phyloP scores from a whole-genome alignment of 2,113 vertebrate genomes.

The Ramphastos sulfuratus region DNA sequence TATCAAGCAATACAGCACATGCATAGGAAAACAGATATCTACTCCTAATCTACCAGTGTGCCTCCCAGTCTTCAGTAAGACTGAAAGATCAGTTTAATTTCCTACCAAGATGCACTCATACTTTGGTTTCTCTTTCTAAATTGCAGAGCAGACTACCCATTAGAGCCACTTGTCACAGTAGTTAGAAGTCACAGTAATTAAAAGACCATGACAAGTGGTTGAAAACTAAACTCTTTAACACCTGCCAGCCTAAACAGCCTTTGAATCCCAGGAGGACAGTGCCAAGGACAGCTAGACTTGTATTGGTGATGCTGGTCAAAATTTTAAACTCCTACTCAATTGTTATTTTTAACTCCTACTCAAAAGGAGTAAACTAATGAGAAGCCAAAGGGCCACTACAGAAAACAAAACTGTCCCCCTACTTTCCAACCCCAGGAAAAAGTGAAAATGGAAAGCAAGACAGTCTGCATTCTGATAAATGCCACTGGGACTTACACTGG shows the following conservation, averaged over 20 bases:
- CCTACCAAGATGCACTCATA: not conserved
- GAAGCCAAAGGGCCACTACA: not conserved
- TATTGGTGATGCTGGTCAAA: not conserved
- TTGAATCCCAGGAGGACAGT: not conserved
- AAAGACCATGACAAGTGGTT: not conserved
- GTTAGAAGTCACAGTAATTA: not conserved
- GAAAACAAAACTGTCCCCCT: not conserved
- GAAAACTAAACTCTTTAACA: not conserved
- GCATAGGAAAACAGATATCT: not conserved
- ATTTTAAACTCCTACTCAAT: too few relatives aligned
- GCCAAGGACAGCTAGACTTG: not conserved
- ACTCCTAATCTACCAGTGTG: not conserved
- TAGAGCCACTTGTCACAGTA: not conserved
- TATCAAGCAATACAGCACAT: not conserved
- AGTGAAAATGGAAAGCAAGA: conserved; percentile 23
- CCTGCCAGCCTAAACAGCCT: not conserved
- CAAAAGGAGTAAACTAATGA: not conserved
- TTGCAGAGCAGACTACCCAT: not conserved
- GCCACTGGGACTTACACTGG: not conserved
- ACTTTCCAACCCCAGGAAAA: conserved; percentile 5
- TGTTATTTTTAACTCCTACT: not conserved
- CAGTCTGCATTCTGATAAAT: conserved; percentile 27
- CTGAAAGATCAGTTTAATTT: not conserved
- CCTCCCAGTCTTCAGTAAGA: not conserved
- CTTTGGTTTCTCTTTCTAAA: not conserved